Base-by-base conservation (phyloP, 2,113 vertebrate genomes). In the Malaclemys terrapin region DNA sequence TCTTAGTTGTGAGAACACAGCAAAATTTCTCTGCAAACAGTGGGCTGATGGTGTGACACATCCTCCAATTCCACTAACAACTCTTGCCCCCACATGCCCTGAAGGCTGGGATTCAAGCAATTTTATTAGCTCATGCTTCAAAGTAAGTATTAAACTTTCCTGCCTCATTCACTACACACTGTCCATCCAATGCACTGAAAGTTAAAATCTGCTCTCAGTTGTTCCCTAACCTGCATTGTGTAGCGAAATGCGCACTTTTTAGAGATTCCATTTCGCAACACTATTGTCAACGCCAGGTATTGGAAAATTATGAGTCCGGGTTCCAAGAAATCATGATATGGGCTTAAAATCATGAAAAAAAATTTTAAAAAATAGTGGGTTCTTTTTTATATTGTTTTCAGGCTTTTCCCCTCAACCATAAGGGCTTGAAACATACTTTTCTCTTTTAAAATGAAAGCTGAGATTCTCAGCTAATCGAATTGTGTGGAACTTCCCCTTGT, bases 21-120 rank as follows among this genome's bases (percentile, higher is more conserved):
- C 98, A 89, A 99, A 99, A 82, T 99, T 99, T 57, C 98, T 99
- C 94, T 99, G 99, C 95, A 99, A 99, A 84, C 98, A 98, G 54
- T 69, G 11, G 90, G 99, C 99, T 29, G 98, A 96, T 4, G 99
- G 98, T 57, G 94, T 96, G 5, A 95, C 85, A 0, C 93, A 96
- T 31, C 98, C 99, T 2, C 97, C 96, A 31, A 91, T 94, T 38
- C 98, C 97, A 0, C 98, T 93, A 1, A 97, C 87, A 38, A 98
- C 98, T 0, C 92, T 97, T 0, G 75, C 85, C 1, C 96, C 98
- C 1, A 69, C 80, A 29, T 99, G 99, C 78, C 97, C 98, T 0
- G 13, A 96, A 2, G 96, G 97, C 0, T 99, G 99, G 99, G 95
- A 57, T 1, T 80, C 97, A 11, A 96, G 69, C 2, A 76, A 98